phyloP scores from a whole-genome alignment of 2,888 invertebrate species.

The Tiphia femorata region DNA sequence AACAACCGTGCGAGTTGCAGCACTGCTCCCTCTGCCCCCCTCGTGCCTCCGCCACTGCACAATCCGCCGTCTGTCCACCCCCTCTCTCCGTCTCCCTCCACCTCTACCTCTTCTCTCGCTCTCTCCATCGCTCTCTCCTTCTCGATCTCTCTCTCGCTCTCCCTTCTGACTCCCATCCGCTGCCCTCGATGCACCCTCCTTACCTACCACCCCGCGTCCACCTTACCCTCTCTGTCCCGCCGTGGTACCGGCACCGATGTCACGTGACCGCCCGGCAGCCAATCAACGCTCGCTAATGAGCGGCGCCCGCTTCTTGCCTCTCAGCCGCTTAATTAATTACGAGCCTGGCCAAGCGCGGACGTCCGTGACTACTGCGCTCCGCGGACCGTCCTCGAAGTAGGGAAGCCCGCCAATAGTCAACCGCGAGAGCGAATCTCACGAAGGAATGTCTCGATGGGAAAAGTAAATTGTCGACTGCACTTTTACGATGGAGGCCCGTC shows the following conservation, averaged over 20 bases:
- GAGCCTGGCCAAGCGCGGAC: slow-evolving; percentile 20
- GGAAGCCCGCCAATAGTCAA: no score
- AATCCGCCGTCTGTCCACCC: slow-evolving; percentile 10
- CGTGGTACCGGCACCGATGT: slow-evolving; percentile 36
- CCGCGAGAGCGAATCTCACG: no score
- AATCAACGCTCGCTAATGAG: slow-evolving; percentile 65
- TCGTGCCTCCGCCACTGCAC: slow-evolving; percentile 17
- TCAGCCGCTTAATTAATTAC: slow-evolving; percentile 47
- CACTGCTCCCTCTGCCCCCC: slow-evolving; percentile 30
- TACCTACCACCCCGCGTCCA: slow-evolving; percentile 1
- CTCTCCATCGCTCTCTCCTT: slow-evolving; percentile 34
- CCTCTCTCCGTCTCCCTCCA: slow-evolving; percentile 27
- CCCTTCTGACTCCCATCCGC: no score
- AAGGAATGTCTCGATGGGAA: no score
- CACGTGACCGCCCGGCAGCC: slow-evolving; percentile 59
- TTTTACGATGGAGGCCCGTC: no score
- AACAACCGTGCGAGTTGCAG: slow-evolving; percentile 59
- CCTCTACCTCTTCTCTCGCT: slow-evolving; percentile 21
- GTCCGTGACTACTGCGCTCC: no score
- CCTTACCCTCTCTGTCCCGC: slow-evolving; percentile 43
- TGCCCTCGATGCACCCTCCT: no score
- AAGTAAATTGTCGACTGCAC: no score
- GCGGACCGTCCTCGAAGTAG: no score
- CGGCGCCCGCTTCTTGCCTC: slow-evolving; percentile 25
- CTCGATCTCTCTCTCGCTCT: no score